Conservation (phyloP, 2,888 invertebrate genomes). For the Nysson spinosus region DNA sequence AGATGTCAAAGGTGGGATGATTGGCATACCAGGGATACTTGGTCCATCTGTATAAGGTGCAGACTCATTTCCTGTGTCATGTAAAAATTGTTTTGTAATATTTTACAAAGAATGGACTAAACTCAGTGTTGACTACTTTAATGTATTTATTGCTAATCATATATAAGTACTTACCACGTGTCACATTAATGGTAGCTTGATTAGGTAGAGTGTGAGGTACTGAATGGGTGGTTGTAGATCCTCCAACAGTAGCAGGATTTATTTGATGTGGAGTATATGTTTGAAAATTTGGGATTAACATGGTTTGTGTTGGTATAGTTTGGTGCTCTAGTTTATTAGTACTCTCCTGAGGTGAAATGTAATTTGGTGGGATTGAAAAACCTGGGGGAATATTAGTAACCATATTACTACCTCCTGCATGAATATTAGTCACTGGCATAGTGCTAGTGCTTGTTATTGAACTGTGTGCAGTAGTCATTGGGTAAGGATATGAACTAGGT, state of each 20-base stretch:
- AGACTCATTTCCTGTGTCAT: slow-evolving; percentile 33
- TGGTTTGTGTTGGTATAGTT: slow-evolving; percentile 40
- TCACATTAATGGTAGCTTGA: slow-evolving; percentile 52
- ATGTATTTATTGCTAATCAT: not conserved
- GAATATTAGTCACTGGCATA: slow-evolving; percentile 23
- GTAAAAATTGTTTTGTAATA: not conserved
- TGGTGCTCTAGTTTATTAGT: slow-evolving; percentile 36
- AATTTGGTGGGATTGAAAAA: slow-evolving; percentile 66
- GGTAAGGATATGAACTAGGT: too few species aligned
- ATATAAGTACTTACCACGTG: slow-evolving; percentile 56
- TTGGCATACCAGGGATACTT: slow-evolving; percentile 74
- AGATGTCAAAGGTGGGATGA: slow-evolving; percentile 60
- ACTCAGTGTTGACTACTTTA: not conserved
- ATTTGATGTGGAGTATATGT: slow-evolving; percentile 35
- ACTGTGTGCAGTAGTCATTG: too few species aligned
- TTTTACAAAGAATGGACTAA: not conserved
- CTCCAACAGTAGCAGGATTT: slow-evolving; percentile 80
- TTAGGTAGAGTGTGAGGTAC: slow-evolving; percentile 59
- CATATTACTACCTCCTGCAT: slow-evolving; percentile 39
- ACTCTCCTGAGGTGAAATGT: slow-evolving; percentile 41
- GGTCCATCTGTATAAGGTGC: slow-evolving; percentile 63
- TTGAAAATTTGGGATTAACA: slow-evolving; percentile 53
- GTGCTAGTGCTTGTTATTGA: too few species aligned
- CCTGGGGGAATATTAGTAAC: slow-evolving; percentile 62
- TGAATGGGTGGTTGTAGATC: slow-evolving; percentile 72